Conservation (phyloP, 2,888 invertebrate genomes). For the Caenorhabditis uteleia region DNA sequence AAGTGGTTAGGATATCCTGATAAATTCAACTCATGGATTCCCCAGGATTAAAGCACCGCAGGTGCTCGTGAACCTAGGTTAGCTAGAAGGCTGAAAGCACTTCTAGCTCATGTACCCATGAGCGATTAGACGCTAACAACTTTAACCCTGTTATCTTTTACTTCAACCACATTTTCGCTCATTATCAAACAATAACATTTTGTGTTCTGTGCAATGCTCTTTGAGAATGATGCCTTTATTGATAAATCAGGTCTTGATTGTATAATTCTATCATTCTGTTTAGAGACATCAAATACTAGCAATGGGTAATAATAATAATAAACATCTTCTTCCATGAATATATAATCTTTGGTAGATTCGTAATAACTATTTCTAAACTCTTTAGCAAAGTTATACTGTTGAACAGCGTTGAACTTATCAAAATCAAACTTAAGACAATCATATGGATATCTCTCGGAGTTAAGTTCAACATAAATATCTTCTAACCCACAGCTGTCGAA, state of each 20-base stretch:
- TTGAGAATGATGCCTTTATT: conserved; percentile 47
- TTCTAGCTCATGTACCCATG: too few species aligned
- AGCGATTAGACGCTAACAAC: conserved; percentile 31
- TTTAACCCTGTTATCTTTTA: conserved; percentile 43
- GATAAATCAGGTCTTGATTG: conserved; percentile 50
- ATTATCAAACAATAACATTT: conserved; percentile 46
- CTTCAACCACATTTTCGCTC: conserved; percentile 42
- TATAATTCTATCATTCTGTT: conserved; percentile 55
- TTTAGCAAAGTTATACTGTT: conserved; percentile 58
- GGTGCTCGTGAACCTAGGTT: too few species aligned
- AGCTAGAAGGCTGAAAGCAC: too few species aligned
- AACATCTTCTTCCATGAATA: conserved; percentile 52
- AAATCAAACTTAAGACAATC: conserved; percentile 56
- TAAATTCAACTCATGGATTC: conserved; percentile 39
- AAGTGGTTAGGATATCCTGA: conserved; percentile 43
- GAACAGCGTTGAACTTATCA: conserved; percentile 50
- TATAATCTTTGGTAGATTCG: conserved; percentile 42
- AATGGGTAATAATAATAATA: conserved; percentile 51
- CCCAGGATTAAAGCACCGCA: conserved; percentile 6
- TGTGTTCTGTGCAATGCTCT: conserved; percentile 42
- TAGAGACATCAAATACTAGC: conserved; percentile 50
- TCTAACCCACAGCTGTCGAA: conserved; percentile 55
- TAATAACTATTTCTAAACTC: conserved; percentile 53
- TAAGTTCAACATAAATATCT: conserved; percentile 54
- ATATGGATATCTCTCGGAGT: conserved; percentile 53